Percentiles rank a stretch among this genome's conserved stretches.
These are phyloP conservation scores for Caenorhabditis auriculariae DNA, from an alignment of 2,888 invertebrate species.

Conservation along the genomic window DNA sequence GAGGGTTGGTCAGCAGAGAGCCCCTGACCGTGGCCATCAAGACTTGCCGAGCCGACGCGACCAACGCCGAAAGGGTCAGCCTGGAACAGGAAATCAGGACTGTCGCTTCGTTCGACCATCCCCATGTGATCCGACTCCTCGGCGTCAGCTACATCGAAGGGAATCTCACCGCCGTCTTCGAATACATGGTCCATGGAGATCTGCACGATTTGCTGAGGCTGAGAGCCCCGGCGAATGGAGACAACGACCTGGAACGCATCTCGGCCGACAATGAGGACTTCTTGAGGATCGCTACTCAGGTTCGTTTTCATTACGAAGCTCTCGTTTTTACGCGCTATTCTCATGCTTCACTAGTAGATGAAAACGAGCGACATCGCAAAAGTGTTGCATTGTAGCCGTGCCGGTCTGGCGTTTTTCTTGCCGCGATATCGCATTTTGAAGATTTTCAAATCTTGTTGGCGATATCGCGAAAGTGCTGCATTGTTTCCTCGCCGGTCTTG, in stretches of 20 bases:
- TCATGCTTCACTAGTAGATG: no score
- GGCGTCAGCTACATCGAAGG: slow-evolving; percentile 38
- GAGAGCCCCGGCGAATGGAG: slow-evolving; percentile 79
- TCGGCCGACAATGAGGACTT: slow-evolving; percentile 73
- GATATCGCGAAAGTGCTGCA: no score
- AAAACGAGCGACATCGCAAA: no score
- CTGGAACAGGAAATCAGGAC: slow-evolving; percentile 43
- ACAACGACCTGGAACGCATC: slow-evolving; percentile 70
- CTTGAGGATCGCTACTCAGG: slow-evolving; percentile 78
- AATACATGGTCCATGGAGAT: slow-evolving; percentile 74
- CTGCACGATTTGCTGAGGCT: slow-evolving; percentile 90
- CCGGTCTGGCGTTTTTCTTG: no score
- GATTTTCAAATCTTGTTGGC: no score
- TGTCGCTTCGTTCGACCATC: slow-evolving; percentile 89
- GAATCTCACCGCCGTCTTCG: slow-evolving; percentile 29
- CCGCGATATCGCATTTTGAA: no score
- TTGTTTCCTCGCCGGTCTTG: no score
- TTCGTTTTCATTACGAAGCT: no score
- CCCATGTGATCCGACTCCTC: slow-evolving; percentile 90
- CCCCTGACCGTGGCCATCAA: slow-evolving; percentile 41
- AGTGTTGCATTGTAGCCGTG: not conserved
- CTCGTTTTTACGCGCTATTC: no score
- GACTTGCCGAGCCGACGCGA: slow-evolving; percentile 28
- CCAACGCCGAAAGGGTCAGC: slow-evolving; percentile 27
- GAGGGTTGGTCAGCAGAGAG: slow-evolving; percentile 25